phyloP scores from a whole-genome alignment of 2,113 vertebrate genomes.

The Mirza zaza region DNA sequence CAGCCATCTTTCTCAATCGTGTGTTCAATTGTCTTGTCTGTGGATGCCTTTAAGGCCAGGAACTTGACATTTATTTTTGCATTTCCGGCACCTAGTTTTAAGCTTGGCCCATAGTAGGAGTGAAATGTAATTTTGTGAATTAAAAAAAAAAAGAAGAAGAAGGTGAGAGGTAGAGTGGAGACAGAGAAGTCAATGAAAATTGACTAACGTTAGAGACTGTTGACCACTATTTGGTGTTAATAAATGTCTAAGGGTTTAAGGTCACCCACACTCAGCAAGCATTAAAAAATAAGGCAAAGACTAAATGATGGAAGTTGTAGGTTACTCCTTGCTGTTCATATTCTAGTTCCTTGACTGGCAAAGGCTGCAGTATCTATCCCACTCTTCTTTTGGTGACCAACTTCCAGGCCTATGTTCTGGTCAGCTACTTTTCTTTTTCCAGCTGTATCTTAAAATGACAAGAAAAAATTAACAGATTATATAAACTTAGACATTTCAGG shows the following conservation, averaged over 20 bases:
- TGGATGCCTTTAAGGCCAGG: neutral
- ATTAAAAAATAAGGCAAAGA: neutral
- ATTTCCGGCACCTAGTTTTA: neutral
- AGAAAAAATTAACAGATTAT: neutral
- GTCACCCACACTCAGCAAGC: neutral
- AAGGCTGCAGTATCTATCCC: neutral
- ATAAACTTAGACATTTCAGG: neutral
- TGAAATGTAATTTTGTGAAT: neutral
- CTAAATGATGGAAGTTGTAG: neutral
- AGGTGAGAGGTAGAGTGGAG: neutral
- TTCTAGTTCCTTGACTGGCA: neutral
- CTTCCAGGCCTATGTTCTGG: neutral
- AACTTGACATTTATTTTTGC: neutral
- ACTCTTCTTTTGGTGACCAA: neutral
- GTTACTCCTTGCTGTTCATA: neutral
- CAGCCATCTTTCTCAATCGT: neutral
- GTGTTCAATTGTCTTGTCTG: neutral
- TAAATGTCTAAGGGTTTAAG: neutral
- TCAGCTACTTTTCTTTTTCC: neutral
- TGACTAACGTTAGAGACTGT: neutral
- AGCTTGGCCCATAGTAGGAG: neutral
- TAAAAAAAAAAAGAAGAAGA: neutral
- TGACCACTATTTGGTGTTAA: neutral
- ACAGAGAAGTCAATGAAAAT: slow-evolving; percentile 2
- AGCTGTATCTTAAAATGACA: neutral